phyloP scores from a whole-genome alignment of 2,797 vertebrate species.

The Peromyscus nudipes region DNA sequence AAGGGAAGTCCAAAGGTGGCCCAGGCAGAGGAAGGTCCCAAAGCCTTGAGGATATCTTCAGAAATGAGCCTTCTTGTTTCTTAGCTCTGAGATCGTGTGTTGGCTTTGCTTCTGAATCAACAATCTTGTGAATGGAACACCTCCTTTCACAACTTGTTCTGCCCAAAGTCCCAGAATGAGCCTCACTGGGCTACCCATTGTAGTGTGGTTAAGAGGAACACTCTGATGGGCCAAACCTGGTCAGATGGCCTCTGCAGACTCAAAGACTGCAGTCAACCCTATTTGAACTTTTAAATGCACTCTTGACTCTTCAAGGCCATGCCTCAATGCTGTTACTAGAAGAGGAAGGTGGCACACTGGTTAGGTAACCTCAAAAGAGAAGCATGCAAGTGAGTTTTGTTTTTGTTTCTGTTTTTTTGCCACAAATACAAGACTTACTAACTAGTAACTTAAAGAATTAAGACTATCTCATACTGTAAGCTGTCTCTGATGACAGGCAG shows the following conservation, averaged over 20 bases:
- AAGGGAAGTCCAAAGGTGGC: constrained; percentile 73
- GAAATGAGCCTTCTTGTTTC: background rate
- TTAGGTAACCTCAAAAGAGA: background rate
- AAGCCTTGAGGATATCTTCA: background rate
- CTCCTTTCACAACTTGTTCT: background rate
- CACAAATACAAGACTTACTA: constrained; percentile 16
- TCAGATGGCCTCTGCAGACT: background rate
- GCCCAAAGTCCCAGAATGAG: background rate
- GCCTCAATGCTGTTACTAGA: background rate
- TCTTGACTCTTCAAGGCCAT: background rate
- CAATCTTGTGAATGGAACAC: background rate
- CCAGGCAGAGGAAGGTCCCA: background rate
- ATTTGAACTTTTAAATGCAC: background rate
- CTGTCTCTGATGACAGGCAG: background rate
- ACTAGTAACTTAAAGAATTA: background rate
- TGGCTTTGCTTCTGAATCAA: background rate
- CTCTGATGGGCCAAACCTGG: background rate
- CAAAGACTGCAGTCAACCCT: background rate
- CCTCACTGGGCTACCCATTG: background rate
- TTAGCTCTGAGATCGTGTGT: background rate
- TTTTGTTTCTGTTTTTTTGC: background rate
- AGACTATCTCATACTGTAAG: background rate
- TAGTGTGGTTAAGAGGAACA: background rate
- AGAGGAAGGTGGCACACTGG: background rate
- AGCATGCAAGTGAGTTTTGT: background rate